Base-by-base conservation (phyloP, 2,888 invertebrate species). In the Apodemia duryi region DNA sequence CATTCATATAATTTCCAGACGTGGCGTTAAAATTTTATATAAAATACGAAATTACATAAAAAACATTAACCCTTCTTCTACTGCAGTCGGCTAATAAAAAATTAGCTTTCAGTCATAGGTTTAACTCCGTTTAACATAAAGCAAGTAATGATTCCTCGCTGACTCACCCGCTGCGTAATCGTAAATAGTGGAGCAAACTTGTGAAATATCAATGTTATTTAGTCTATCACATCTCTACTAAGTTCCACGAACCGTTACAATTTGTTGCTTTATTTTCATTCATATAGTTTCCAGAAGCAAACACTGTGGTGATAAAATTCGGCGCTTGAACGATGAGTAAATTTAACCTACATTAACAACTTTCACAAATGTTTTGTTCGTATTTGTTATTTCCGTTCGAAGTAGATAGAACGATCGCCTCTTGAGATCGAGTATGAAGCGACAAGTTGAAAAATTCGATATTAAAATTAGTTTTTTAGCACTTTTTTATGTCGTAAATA, bases 131-230 rank as follows among this genome's bases (percentile, higher is more conserved):
- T 43, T 10, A 43, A 43, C 43, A 46, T 46, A 46, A 46, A 46
- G 13, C 46, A 46, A 46, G 3, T 11, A 43, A 10, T 11, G 11
- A 11, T 43, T 10, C 43, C 52, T 10, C 70, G 71, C 74, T 85
- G 85, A 85, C 74, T 86, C 84, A 85, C 78, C 11, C 54, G 32
- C 29, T 68, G 67, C 72, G 69, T 77, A 79, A 79, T 76, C 74
- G 75, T 71, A 35, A 35, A 35, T 35, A 35, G 35, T 35, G 75
- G 70, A 79, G 78, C 76, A 74, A 77, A 79, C 78, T 85, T 82
- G 78, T 77, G 73, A 81, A 82, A 81, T 72, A 73, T 73, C 73
- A 74, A 75, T 54, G 29, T 54, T 54, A 54, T 54, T 54, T 54
- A 54, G 54, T 29, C 54, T 54, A 54, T 57, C 13, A 57, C 32